Conservation (phyloP, 2,113 vertebrate species). For the Oxygymnocypris stewartii region DNA sequence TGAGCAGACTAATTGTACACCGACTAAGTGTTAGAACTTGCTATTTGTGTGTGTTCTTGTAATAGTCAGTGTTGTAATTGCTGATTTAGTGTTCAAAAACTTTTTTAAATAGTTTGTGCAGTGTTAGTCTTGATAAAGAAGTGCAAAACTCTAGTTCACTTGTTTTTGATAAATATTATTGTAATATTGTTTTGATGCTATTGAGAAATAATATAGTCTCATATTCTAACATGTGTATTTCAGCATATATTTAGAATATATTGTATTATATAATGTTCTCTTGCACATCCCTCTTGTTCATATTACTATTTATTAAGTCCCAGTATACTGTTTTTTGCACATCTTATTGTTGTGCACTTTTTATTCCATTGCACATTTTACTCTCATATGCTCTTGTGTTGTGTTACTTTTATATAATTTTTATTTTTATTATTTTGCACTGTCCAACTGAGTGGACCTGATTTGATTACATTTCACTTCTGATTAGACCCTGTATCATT, state of each 20-base stretch:
- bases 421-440: too few relatives aligned
- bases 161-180: not conserved
- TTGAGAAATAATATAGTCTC: not conserved
- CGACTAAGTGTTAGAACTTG: not conserved
- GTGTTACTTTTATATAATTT: too few relatives aligned
- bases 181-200: not conserved
- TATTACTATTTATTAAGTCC: too few relatives aligned
- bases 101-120: not conserved
- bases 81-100: not conserved
- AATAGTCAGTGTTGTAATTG: not conserved
- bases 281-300: too few relatives aligned
- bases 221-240: not conserved
- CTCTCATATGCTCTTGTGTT: too few relatives aligned
- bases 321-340: too few relatives aligned
- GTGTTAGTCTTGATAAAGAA: not conserved
- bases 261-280: not conserved
- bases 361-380: too few relatives aligned
- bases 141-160: not conserved
- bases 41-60: not conserved
- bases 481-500: too few relatives aligned
- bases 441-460: too few relatives aligned
- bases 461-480: too few relatives aligned
- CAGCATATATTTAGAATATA: not conserved
- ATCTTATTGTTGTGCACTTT: too few relatives aligned
- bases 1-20: not conserved